Evolutionary conservation across 53 echinoderm and acorn worm genomes (phyloP).

Genomic region (Zoroaster sp.): DNA sequence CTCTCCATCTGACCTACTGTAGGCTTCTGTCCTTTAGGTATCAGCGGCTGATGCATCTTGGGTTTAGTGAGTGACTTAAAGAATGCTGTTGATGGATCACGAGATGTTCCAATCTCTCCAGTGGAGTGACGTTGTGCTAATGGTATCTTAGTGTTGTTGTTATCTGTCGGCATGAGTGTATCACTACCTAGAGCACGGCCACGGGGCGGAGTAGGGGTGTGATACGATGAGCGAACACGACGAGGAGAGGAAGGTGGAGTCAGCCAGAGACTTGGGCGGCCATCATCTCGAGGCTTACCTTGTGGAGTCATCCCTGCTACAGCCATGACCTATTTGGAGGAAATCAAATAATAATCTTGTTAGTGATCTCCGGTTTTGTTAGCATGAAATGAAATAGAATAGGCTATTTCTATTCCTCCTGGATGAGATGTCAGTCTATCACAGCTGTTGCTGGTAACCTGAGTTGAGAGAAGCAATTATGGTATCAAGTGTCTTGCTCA

Average conservation of each 20-base stretch:
- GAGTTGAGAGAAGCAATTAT: too few relatives aligned
- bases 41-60: constrained; percentile 63
- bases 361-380: too few relatives aligned
- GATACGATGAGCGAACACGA: constrained; percentile 89
- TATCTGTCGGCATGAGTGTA: constrained; percentile 54
- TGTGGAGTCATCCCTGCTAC: constrained; percentile 93
- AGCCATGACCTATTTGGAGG: constrained; percentile 85
- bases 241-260: constrained; percentile 93
- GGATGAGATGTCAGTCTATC: too few relatives aligned
- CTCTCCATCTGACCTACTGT: constrained; percentile 61
- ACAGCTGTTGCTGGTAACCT: too few relatives aligned
- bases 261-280: constrained; percentile 79
- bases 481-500: too few relatives aligned
- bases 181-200: constrained; percentile 55
- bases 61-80: constrained; percentile 89
- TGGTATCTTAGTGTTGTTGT: constrained; percentile 72
- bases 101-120: constrained; percentile 88
- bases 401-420: too few relatives aligned
- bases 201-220: constrained; percentile 79
- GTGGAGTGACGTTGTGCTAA: constrained; percentile 86
- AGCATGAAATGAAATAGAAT: too few relatives aligned
- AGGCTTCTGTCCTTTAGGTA: constrained; percentile 27
- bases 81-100: constrained; percentile 91
- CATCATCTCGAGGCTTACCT: constrained; percentile 77
- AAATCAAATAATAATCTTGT: too few relatives aligned